Base-by-base conservation (phyloP, 2,797 vertebrate species). In the Atherinosoma microstoma region DNA sequence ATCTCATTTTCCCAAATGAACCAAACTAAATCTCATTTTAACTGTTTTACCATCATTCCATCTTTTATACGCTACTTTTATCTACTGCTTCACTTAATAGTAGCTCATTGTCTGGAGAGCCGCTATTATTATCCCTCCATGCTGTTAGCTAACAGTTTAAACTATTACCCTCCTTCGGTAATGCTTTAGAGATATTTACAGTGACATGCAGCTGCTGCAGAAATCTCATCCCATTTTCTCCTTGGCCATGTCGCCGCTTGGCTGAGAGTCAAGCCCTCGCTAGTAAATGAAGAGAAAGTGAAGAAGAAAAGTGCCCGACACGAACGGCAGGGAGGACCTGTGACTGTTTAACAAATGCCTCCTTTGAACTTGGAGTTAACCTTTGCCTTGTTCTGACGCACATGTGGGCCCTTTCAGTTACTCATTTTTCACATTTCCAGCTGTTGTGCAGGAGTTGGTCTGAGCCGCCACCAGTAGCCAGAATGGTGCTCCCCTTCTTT, bases 401-500 rank as follows among this genome's bases (percentile, higher is more conserved):
- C 47, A 20, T 2, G 22, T 16, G 1, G 8, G 0, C 24, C 36
- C 9, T 10, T 54, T 53, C 6, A 36, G 13, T 38, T 18, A 22
- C 27, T 42, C 1, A 8, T 64, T 38, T 36, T 32, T 58, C 68
- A 67, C 13, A 42, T 29, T n/a, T 71, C 72, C 64, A 71, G 73
- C 64, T 47, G 77, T 57, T 36, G 29, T 30, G 59, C 60, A 32
- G 51, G 38, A 71, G 72, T 4, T 16, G 36, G n/a, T 49, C 7
- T 0, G 63, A 30, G 58, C 40, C 45, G 20, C 2, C 57, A 32
- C 58, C 80, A 8, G 85, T 70, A 86, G 80, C 74, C 67, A 45
- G 38, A 70, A 12, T 2, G 7, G 36, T 3, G 76, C 58, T 81
- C n/a, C 71, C 74, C 56, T 36, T 64, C 58, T 79, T 74, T 81